Percentiles rank a stretch among this genome's conserved stretches.
These are phyloP conservation scores for Noctua janthina DNA, from an alignment of 2,888 invertebrate species.

Conservation along the genomic window DNA sequence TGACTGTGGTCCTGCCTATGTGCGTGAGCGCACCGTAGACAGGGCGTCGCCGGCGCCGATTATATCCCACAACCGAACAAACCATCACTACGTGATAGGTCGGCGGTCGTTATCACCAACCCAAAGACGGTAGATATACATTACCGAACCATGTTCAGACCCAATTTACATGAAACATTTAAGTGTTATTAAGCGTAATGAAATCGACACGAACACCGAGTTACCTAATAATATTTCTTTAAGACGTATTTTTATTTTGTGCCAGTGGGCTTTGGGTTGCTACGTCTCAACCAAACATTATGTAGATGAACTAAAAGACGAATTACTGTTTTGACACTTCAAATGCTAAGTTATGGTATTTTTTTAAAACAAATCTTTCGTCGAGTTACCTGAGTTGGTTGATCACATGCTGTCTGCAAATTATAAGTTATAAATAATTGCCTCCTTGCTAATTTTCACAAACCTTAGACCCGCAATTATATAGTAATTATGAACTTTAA, in stretches of 20 bases:
- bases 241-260: background rate
- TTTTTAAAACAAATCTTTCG: background rate
- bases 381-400: background rate
- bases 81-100: slow-evolving; percentile 76
- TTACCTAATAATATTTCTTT: background rate
- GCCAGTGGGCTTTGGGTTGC: background rate
- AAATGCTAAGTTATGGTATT: background rate
- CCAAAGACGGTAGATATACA: slow-evolving; percentile 8
- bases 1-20: slow-evolving; percentile 16
- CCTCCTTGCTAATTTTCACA: slow-evolving; percentile 24
- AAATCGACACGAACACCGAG: slow-evolving; percentile 35
- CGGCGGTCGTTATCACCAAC: slow-evolving; percentile 62
- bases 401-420: background rate
- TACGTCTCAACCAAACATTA: background rate
- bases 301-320: background rate
- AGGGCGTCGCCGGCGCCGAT: slow-evolving; percentile 54
- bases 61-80: slow-evolving; percentile 37
- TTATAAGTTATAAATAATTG: background rate
- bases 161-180: slow-evolving; percentile 25
- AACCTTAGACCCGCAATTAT: slow-evolving; percentile 18
- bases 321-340: background rate
- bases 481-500: slow-evolving; percentile 31
- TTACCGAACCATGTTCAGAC: slow-evolving; percentile 29
- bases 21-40: slow-evolving; percentile 48
- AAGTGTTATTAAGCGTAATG: slow-evolving; percentile 41